A percentile compares a stretch with the other conserved stretches of the same genome.
These are phyloP conservation scores for Drosophila auraria DNA, from an alignment of 1,140 invertebrate genomes.

Conservation along the genomic window DNA sequence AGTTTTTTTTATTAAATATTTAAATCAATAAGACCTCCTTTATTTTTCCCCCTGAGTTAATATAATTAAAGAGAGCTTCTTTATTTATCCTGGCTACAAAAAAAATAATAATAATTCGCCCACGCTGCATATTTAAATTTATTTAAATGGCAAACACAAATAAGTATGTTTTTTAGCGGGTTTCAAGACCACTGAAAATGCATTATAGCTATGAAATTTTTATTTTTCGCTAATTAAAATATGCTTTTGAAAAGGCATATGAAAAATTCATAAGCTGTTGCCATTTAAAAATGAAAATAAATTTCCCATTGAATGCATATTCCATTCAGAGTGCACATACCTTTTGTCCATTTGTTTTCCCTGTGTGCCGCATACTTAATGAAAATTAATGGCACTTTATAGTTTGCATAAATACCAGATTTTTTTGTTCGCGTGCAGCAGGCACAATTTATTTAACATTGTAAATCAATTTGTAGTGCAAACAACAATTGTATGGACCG, in stretches of 20 bases:
- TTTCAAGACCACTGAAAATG: constrained; percentile 21
- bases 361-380: constrained; percentile 29
- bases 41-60: neutral
- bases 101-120: neutral
- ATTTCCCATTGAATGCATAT: constrained; percentile 25
- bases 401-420: neutral
- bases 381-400: constrained; percentile 41
- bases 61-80: neutral
- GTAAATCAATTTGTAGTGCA: constrained; percentile 58
- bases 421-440: constrained; percentile 26
- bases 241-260: constrained; percentile 21
- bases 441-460: constrained; percentile 47
- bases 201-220: constrained; percentile 24
- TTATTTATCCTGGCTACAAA: neutral
- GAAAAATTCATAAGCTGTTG: constrained; percentile 27
- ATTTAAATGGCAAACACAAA: constrained; percentile 28
- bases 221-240: constrained; percentile 18
- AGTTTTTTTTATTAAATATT: neutral
- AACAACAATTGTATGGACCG: constrained; percentile 30
- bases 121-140: constrained; percentile 8
- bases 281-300: constrained; percentile 16
- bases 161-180: constrained; percentile 37
- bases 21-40: neutral
- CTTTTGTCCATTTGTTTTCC: constrained; percentile 16
- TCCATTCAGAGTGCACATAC: constrained; percentile 15